Conservation (phyloP, 2,797 vertebrate species). For the Heterohyrax brucei region DNA sequence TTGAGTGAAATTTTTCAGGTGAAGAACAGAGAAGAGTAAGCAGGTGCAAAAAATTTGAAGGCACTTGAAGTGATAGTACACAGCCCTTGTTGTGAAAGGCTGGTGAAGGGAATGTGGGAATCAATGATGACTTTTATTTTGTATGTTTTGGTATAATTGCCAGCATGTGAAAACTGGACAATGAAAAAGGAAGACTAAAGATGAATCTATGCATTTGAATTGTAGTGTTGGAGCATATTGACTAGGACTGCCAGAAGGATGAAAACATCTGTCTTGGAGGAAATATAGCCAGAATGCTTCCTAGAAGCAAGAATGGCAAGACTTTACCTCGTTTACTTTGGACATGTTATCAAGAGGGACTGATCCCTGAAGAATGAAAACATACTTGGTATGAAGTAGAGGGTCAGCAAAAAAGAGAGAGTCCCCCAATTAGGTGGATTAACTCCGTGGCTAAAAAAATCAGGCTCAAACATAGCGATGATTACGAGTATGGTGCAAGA, state of each 20-base stretch:
- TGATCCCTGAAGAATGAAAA: not conserved
- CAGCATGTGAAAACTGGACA: not conserved
- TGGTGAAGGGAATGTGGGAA: conserved; percentile 6
- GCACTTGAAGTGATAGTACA: not conserved
- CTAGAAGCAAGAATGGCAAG: too few species aligned
- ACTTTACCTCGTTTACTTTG: too few species aligned
- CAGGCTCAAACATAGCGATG: not conserved
- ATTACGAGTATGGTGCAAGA: not conserved
- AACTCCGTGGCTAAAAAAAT: not conserved
- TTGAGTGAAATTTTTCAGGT: not conserved
- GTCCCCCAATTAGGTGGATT: not conserved
- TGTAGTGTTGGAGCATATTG: too few species aligned
- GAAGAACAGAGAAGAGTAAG: not conserved
- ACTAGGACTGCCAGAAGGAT: too few species aligned
- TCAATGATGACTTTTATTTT: conserved; percentile 41
- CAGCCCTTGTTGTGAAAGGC: not conserved
- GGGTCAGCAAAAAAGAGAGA: not conserved
- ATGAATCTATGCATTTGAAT: too few species aligned
- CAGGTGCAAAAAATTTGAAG: not conserved
- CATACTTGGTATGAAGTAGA: not conserved
- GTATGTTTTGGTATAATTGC: not conserved
- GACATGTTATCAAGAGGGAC: not conserved
- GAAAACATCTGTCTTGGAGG: too few species aligned
- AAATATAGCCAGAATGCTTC: too few species aligned
- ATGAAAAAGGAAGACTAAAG: too few species aligned